Evolutionary conservation across 2,113 vertebrate species (phyloP), one percentile per base, ranked within the genome.

Genomic region (Gallinago media): DNA sequence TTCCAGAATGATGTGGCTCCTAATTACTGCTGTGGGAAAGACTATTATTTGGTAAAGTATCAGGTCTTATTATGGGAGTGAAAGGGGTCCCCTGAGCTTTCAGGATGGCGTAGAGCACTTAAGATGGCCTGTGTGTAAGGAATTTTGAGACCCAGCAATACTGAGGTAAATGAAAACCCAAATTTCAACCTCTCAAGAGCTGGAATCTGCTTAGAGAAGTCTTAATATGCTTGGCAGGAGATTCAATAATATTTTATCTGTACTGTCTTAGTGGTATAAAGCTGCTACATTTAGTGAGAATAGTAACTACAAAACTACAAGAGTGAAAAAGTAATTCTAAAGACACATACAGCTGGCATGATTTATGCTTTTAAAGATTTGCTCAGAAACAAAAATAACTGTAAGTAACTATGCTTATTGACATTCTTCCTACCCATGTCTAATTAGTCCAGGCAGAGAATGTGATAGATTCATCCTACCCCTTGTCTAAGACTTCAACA

Each of bases 221-320:
- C 58, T 46, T 58, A 73, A 86, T 56, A 74, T n/a, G 17, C 58
- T 79, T 94, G 67, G 32, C 84, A 88, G 67, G 18, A 62, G 21
- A 79, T 79, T 68, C 49, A 84, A 36, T 50, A 88, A 40, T 74
- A 74, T 88, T 74, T 94, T 63, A 52, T 75, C 76, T 77, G 71
- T 71, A 63, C 25, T 82, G 58, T 38, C 31, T 59, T 46, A 74
- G 36, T 1, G 2, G 15, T 40, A 75, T 36, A 80, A 75, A 65
- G 25, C 29, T 70, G n/a, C 49, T 58, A 74, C 77, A 59, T 59
- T 59, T 52, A 79, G 42, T 88, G n/a, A 47, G 62, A 79, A 32
- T 12, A 88, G 36, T 55, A 54, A 84, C 25, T 56, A 40, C 32
- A 84, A 76, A 63, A 16, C n/a, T 65, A 79, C 17, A 40, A 70